A percentile compares a stretch with the other conserved stretches of the same genome.
Conservation (phyloP, 1,140 invertebrate species). For the Drosophila parvula region DNA sequence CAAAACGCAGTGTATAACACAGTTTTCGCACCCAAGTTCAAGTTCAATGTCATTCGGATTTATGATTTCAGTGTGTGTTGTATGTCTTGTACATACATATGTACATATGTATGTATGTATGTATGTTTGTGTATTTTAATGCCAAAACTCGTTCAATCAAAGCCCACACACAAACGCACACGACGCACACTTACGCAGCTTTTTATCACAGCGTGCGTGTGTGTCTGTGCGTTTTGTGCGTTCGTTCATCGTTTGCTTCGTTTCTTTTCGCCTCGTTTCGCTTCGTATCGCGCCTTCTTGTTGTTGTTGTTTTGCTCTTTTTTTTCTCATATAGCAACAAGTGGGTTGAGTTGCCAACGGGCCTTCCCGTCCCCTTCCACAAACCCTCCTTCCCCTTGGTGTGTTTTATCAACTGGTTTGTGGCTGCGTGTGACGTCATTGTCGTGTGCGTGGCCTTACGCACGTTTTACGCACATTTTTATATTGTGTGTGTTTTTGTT, state of each 20-base stretch:
- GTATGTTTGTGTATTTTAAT: conserved; percentile 32
- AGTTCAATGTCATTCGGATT: conserved; percentile 71
- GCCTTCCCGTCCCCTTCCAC: conserved; percentile 5
- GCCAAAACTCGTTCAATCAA: conserved; percentile 69
- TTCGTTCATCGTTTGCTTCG: conserved; percentile 56
- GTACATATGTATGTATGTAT: conserved; percentile 1
- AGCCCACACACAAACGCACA: conserved; percentile 36
- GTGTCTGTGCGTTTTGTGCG: conserved; percentile 65
- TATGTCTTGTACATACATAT: neutral
- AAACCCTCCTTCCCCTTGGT: neutral
- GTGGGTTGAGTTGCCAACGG: conserved; percentile 41
- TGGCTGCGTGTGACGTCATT: conserved; percentile 55
- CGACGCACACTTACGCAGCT: conserved; percentile 22
- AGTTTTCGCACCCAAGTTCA: conserved; percentile 64
- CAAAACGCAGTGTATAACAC: conserved; percentile 29
- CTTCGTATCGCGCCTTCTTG: conserved; percentile 28
- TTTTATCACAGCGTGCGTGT: conserved; percentile 11
- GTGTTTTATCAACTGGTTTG: conserved; percentile 56
- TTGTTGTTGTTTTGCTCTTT: conserved; percentile 13
- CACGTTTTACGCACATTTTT: conserved; percentile 61
- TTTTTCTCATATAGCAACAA: conserved; percentile 35
- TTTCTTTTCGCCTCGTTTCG: conserved; percentile 22
- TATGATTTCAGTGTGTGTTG: conserved; percentile 3
- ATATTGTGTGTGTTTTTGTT: conserved; percentile 8
- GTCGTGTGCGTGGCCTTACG: conserved; percentile 54